These are phyloP conservation scores for Ectemnius cavifrons DNA, from an alignment of 2,888 invertebrate genomes.

Conservation along the genomic window DNA sequence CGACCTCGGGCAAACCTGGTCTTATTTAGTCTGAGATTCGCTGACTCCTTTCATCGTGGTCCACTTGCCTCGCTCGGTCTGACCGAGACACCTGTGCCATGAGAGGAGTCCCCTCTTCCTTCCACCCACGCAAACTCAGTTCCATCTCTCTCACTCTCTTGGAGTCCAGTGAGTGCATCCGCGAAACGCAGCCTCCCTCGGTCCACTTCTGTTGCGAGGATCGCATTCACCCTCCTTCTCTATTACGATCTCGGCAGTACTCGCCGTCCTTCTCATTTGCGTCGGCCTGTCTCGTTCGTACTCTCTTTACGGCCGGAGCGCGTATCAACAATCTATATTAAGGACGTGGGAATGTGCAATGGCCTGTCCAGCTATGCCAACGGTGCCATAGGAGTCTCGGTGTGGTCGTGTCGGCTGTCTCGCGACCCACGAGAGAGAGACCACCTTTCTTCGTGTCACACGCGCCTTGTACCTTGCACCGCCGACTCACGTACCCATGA, in stretches of 20 bases:
- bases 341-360: slow-evolving; percentile 75
- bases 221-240: slow-evolving; percentile 9
- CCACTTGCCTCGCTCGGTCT: slow-evolving; percentile 11
- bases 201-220: slow-evolving; percentile 39
- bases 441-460: slow-evolving; percentile 20
- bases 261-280: slow-evolving; percentile 30
- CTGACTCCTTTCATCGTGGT: too few species aligned
- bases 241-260: slow-evolving; percentile 20
- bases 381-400: slow-evolving; percentile 35
- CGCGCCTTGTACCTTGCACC: slow-evolving; percentile 11
- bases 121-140: slow-evolving; percentile 28
- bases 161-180: slow-evolving; percentile 3
- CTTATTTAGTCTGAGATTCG: too few species aligned
- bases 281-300: slow-evolving; percentile 34
- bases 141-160: background rate
- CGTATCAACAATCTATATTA: slow-evolving; percentile 73
- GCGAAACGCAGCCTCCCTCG: slow-evolving; percentile 39
- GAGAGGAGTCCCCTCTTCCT: slow-evolving; percentile 31
- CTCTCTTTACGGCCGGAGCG: slow-evolving; percentile 48
- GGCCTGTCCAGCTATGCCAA: slow-evolving; percentile 60
- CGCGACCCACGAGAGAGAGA: slow-evolving; percentile 15
- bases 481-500: background rate
- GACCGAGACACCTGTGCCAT: slow-evolving; percentile 45
- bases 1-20: too few species aligned
- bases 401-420: slow-evolving; percentile 35